phyloP scores from a whole-genome alignment of 1,140 invertebrate genomes.

The Euborellia annulipes region DNA sequence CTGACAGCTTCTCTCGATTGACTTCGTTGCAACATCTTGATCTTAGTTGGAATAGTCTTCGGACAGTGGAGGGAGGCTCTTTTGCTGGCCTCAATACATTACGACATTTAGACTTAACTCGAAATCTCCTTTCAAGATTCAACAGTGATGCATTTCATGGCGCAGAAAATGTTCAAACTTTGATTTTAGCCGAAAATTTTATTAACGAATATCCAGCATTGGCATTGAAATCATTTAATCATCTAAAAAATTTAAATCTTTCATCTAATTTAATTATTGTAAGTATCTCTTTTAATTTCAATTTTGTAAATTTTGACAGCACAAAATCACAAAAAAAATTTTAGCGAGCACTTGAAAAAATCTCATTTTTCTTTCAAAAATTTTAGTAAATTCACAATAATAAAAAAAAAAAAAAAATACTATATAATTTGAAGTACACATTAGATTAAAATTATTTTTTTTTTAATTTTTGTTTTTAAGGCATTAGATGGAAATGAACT shows the following conservation, averaged over 20 bases:
- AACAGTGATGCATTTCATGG: conserved; percentile 70
- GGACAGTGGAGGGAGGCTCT: conserved; percentile 51
- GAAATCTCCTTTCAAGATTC: conserved; percentile 56
- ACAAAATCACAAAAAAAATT: no score
- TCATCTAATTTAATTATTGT: conserved; percentile 70
- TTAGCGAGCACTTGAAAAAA: no score
- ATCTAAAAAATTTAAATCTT: conserved; percentile 55
- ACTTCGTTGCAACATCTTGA: conserved; percentile 46
- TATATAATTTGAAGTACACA: no score
- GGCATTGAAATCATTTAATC: conserved; percentile 46
- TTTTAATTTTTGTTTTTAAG: conserved; percentile 33
- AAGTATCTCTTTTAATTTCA: conserved; percentile 24
- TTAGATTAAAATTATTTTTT: no score
- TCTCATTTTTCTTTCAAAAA: not conserved
- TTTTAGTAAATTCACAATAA: no score
- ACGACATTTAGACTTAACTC: conserved; percentile 48
- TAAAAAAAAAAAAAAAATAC: no score
- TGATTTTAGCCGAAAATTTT: conserved; percentile 75
- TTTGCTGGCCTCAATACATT: conserved; percentile 49
- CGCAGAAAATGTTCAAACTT: conserved; percentile 48
- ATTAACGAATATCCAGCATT: conserved; percentile 62
- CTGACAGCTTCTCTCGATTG: no score
- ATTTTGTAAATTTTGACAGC: no score
- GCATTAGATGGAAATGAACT: conserved; percentile 51
- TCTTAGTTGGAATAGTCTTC: conserved; percentile 57